Evolutionary conservation across 2,113 vertebrate genomes (phyloP).

Genomic region (Archilochus colubris): DNA sequence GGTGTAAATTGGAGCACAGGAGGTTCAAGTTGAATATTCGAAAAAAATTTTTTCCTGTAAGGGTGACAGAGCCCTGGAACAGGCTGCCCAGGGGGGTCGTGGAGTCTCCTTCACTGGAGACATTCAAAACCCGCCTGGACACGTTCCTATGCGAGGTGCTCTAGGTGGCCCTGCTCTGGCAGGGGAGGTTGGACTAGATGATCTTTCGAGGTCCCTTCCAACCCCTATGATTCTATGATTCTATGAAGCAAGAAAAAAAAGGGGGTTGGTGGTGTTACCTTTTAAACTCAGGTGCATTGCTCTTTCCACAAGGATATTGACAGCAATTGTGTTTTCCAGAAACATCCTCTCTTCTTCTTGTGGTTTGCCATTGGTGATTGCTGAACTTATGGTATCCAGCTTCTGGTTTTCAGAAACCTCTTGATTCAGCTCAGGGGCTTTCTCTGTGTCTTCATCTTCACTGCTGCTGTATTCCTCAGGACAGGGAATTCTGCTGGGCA

Average conservation of each 20-base stretch:
- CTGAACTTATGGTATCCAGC: neutral
- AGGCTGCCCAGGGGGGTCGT: too few relatives aligned
- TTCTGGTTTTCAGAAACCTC: conserved; percentile 1
- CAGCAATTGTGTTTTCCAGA: conserved; percentile 81
- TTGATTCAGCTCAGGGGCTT: neutral
- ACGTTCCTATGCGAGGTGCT: too few relatives aligned
- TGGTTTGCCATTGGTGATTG: rapidly evolving
- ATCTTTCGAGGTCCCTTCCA: too few relatives aligned
- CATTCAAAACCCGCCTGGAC: too few relatives aligned
- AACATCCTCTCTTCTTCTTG: neutral
- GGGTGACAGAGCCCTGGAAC: too few relatives aligned
- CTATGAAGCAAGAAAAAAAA: rapidly evolving
- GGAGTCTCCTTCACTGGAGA: too few relatives aligned
- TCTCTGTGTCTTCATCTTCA: conserved; percentile 47
- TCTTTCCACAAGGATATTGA: conserved; percentile 85
- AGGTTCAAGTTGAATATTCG: too few relatives aligned
- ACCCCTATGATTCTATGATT: too few relatives aligned
- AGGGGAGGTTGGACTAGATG: too few relatives aligned
- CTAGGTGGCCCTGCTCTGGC: too few relatives aligned
- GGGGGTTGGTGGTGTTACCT: conserved; percentile 68
- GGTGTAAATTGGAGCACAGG: too few relatives aligned
- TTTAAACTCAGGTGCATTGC: conserved; percentile 95
- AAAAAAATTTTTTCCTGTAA: too few relatives aligned
- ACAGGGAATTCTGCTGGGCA: neutral
- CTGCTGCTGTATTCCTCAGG: conserved; percentile 70